These are phyloP conservation scores for Hozukius guyotensis DNA, from an alignment of 2,797 vertebrate genomes.

Conservation along the genomic window DNA sequence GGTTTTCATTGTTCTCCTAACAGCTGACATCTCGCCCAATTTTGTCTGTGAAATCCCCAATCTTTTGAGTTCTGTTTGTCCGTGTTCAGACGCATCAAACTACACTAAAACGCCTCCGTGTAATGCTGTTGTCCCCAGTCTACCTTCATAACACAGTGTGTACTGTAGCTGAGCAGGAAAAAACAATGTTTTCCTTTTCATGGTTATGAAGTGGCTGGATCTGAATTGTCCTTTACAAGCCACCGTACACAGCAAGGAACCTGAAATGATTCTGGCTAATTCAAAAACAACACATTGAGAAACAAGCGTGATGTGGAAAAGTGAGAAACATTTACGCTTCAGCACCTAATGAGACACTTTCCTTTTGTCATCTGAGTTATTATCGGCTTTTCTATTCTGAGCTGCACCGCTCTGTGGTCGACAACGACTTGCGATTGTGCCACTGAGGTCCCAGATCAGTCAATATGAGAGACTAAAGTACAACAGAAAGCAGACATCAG, in stretches of 20 bases:
- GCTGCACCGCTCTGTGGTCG: constrained; percentile 5
- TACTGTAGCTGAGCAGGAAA: neutral
- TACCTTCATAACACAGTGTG: neutral
- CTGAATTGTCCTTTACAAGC: neutral
- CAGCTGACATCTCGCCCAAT: constrained; percentile 43
- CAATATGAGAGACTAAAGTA: constrained; percentile 68
- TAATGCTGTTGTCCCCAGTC: neutral
- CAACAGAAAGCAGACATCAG: constrained; percentile 70
- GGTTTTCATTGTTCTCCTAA: constrained; percentile 58
- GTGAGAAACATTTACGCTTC: neutral
- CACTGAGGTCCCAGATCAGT: constrained; percentile 58
- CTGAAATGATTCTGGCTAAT: constrained; percentile 11
- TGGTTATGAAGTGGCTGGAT: neutral
- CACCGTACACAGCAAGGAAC: neutral
- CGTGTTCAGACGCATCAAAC: constrained; percentile 29
- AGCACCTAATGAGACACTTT: constrained; percentile 15
- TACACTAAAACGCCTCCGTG: neutral
- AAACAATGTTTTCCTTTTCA: neutral
- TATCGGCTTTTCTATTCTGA: constrained; percentile 15
- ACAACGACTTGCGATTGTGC: constrained; percentile 21
- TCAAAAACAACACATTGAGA: neutral
- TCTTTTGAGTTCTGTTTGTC: constrained; percentile 33
- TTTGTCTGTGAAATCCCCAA: constrained; percentile 50
- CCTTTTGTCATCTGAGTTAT: constrained; percentile 31
- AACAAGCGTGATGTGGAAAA: neutral